phyloP scores from a whole-genome alignment of 1,140 invertebrate genomes.

The Mercenaria mercenaria region DNA sequence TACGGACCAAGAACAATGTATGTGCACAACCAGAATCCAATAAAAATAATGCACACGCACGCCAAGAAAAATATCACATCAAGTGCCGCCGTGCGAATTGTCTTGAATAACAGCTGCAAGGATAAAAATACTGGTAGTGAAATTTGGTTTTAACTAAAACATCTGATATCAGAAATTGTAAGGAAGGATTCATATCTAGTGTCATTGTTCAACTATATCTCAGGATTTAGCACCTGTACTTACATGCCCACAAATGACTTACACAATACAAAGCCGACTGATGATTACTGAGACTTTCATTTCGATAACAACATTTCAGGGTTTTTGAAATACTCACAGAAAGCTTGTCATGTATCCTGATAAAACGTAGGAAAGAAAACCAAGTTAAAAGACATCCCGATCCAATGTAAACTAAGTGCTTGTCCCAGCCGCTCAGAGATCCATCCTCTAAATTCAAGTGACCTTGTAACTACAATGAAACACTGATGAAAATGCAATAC shows the following conservation, averaged over 20 bases:
- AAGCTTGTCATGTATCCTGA: neutral
- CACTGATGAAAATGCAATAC: too few relatives aligned
- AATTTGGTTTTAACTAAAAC: too few relatives aligned
- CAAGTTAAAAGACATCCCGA: neutral
- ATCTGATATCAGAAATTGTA: too few relatives aligned
- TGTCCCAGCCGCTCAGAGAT: neutral
- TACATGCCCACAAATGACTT: too few relatives aligned
- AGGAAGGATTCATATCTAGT: too few relatives aligned
- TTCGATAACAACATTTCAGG: too few relatives aligned
- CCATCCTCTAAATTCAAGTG: neutral
- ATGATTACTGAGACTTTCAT: too few relatives aligned
- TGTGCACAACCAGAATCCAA: neutral
- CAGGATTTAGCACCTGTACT: too few relatives aligned
- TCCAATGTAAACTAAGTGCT: neutral
- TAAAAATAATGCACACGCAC: neutral
- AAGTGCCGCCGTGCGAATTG: neutral
- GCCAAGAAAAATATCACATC: neutral
- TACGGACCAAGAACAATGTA: constrained; percentile 1
- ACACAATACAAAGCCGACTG: too few relatives aligned
- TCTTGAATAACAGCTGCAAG: neutral
- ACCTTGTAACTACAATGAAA: neutral
- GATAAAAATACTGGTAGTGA: too few relatives aligned
- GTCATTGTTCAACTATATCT: too few relatives aligned
- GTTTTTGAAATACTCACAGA: too few relatives aligned
- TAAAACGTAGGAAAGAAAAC: neutral